Evolutionary conservation across 2,113 vertebrate species (phyloP).

Genomic region (Melanostigma gelatinosum): DNA sequence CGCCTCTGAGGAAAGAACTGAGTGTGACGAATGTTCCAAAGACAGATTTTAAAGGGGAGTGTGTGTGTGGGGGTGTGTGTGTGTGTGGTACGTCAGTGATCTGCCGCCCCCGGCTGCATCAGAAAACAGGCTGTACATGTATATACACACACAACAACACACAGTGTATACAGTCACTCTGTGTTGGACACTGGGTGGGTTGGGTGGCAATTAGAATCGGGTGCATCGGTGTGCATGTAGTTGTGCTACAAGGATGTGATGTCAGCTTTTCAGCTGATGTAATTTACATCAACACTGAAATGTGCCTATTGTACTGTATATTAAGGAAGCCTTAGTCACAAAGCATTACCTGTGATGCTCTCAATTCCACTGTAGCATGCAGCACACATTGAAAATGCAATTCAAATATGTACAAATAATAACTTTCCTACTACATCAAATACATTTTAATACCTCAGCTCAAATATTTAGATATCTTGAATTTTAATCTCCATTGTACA

Average conservation of each 20-base stretch:
- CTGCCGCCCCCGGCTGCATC: constrained; percentile 31
- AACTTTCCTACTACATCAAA: not conserved
- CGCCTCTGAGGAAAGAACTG: constrained; percentile 9
- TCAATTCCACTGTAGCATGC: not conserved
- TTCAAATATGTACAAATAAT: not conserved
- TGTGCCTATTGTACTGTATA: not conserved
- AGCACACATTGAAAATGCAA: not conserved
- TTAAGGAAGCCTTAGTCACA: not conserved
- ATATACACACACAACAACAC: constrained; percentile 29
- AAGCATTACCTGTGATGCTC: not conserved
- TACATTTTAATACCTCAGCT: not conserved
- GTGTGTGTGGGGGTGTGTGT: not conserved
- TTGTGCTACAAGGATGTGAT: not conserved
- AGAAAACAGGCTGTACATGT: constrained; percentile 19
- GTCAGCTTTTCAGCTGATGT: not conserved
- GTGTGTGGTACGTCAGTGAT: constrained; percentile 38
- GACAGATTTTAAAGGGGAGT: constrained; percentile 61
- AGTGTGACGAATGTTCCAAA: constrained; percentile 11
- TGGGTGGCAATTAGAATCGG: constrained; percentile 1
- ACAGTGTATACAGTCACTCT: constrained; percentile 17
- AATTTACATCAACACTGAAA: not conserved
- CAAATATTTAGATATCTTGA: not conserved
- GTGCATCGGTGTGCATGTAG: constrained; percentile 24
- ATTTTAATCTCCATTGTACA: not conserved
- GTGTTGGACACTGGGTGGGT: constrained; percentile 16